Evolutionary conservation across 64 coral and sea anemone species (phyloP), one percentile per base, ranked within the genome.

Genomic region (Acropora yongei): DNA sequence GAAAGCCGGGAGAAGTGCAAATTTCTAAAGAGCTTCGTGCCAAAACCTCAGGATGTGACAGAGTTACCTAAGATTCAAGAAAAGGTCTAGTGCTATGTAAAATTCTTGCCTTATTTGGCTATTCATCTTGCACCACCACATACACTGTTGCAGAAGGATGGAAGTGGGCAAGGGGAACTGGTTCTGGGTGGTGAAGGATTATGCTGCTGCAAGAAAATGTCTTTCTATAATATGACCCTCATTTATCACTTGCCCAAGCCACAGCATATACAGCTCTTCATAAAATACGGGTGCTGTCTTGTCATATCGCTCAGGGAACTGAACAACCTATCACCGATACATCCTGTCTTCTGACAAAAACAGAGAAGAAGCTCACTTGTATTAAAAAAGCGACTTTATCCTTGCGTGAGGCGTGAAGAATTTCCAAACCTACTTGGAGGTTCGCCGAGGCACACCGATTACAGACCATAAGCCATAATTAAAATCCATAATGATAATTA

Each of bases 401-500:
- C 66, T 16, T 17, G 66, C 1, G 1, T 68, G 66, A 16, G 66
- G 66, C 18, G 66, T 68, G 5, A 14, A 68, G 66, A 68, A 68
- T 4, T 68, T 68, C 13, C 66, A 68, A 68, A 86, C 82, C 1
- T 90, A 86, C 80, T 53, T 94, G 13, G 78, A 89, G 87, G 78
- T 78, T 49, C 44, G 84, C 4, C 57, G 67, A 11, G 87, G 87
- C 44, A 87, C 11, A 49, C 45, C 88, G 47, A 72, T 94, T 41
- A 90, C 93, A 45, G 80, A 90, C 50, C 55, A 90, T 47, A 83
- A 94, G 53, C 87, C 87, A 30, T 30, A 30, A 18, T 39, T 89
- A 14, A 89, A 89, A 74, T 94, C 84, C 71, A 94, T 94, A 8
- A 94, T 94, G 87, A 30, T 30, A 30, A 30, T 30, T 30, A 30